These are phyloP conservation scores for Phorcus lineatus DNA, from an alignment of 2,888 invertebrate species.

Conservation along the genomic window DNA sequence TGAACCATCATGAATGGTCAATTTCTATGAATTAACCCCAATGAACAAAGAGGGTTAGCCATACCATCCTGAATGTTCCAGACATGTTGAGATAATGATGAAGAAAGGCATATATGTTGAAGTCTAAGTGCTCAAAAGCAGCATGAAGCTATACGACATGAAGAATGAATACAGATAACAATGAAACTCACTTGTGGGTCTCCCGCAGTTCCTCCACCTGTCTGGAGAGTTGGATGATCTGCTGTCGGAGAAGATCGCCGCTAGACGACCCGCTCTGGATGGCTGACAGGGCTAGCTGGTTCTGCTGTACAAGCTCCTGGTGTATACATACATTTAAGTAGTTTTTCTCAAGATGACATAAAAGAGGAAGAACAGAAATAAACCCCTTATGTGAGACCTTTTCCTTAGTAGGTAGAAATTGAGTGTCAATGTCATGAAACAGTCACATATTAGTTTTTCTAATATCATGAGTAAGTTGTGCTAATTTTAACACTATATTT, in stretches of 20 bases:
- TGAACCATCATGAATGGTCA: too few relatives aligned
- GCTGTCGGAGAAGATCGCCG: slow-evolving; percentile 69
- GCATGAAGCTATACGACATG: too few relatives aligned
- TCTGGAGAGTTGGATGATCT: slow-evolving; percentile 59
- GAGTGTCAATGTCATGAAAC: background rate
- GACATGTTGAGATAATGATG: too few relatives aligned
- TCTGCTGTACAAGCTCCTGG: slow-evolving; percentile 78
- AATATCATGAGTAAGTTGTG: background rate
- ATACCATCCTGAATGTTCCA: too few relatives aligned
- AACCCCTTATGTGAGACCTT: too few relatives aligned
- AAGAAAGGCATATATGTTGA: too few relatives aligned
- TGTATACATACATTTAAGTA: background rate
- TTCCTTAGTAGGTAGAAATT: too few relatives aligned
- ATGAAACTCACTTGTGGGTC: slow-evolving; percentile 60
- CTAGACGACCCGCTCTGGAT: slow-evolving; percentile 77
- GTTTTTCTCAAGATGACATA: slow-evolving; percentile 4
- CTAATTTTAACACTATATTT: background rate
- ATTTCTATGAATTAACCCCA: too few relatives aligned
- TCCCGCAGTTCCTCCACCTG: slow-evolving; percentile 63
- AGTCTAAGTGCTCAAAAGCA: too few relatives aligned
- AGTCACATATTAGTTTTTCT: background rate
- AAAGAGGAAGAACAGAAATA: background rate
- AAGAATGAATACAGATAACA: too few relatives aligned
- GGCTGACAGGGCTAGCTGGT: slow-evolving; percentile 77
- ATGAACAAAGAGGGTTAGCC: too few relatives aligned